Evolutionary conservation across 2,113 vertebrate species (phyloP).

Genomic region (Corythornis cristatus): DNA sequence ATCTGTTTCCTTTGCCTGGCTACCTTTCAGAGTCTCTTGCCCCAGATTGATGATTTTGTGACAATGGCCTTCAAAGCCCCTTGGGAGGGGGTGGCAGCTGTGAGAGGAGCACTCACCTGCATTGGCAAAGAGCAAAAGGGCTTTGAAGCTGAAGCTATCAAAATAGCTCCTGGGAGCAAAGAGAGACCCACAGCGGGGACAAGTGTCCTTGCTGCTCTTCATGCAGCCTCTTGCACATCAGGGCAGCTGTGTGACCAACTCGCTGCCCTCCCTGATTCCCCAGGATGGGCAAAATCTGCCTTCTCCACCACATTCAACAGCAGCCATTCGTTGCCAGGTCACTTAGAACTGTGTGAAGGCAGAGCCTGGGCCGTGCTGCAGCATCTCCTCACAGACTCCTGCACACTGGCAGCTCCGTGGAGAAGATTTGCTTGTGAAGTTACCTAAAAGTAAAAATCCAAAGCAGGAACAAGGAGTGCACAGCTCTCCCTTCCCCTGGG

Average conservation of each 20-base stretch:
- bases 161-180: background rate
- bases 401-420: fast-evolving
- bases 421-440: background rate
- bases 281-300: background rate
- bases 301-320: background rate
- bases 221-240: background rate
- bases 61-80: background rate
- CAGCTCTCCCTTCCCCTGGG: background rate
- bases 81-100: background rate
- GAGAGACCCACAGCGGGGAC: background rate
- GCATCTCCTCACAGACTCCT: background rate
- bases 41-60: background rate
- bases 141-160: background rate
- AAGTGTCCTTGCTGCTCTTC: background rate
- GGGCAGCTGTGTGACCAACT: background rate
- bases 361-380: background rate
- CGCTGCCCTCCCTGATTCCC: background rate
- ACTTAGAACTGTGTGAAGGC: background rate
- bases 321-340: background rate
- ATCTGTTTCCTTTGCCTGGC: constrained; percentile 39
- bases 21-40: background rate
- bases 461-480: background rate
- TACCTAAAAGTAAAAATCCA: background rate
- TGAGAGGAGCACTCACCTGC: background rate
- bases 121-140: background rate